These are phyloP conservation scores for Leptinotarsa peninsularis DNA, from an alignment of 2,888 invertebrate genomes.

Conservation along the genomic window DNA sequence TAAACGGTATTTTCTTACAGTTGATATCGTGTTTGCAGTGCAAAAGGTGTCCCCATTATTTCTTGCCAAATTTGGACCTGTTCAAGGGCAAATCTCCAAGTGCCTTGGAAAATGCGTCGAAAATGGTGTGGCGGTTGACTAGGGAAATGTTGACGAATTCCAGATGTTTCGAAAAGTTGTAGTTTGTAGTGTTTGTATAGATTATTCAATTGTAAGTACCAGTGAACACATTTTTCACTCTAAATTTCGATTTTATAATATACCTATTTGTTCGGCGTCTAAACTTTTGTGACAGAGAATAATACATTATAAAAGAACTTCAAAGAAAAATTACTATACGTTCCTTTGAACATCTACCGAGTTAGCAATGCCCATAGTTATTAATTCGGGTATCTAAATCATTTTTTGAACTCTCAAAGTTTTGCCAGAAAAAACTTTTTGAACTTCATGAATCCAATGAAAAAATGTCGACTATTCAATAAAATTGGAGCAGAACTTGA, in stretches of 20 bases:
- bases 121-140: slow-evolving; percentile 83
- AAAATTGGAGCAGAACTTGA: too few relatives aligned
- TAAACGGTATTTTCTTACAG: slow-evolving; percentile 85
- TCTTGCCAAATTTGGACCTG: slow-evolving; percentile 83
- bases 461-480: too few relatives aligned
- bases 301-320: too few relatives aligned
- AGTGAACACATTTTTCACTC: background rate
- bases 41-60: slow-evolving; percentile 86
- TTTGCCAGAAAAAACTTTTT: too few relatives aligned
- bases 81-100: slow-evolving; percentile 83
- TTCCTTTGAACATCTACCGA: too few relatives aligned
- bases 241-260: background rate
- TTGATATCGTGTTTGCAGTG: slow-evolving; percentile 88
- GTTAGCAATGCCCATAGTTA: too few relatives aligned
- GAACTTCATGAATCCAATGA: too few relatives aligned
- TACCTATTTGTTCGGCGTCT: background rate
- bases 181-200: slow-evolving; percentile 68
- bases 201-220: slow-evolving; percentile 23
- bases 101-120: slow-evolving; percentile 82
- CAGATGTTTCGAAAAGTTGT: slow-evolving; percentile 82
- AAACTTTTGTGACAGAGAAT: too few relatives aligned
- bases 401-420: too few relatives aligned
- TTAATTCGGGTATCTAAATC: too few relatives aligned
- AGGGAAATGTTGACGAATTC: slow-evolving; percentile 84
- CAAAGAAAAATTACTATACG: too few relatives aligned